Conservation (phyloP, 1,140 invertebrate genomes). For the Camponotus floridanus region DNA sequence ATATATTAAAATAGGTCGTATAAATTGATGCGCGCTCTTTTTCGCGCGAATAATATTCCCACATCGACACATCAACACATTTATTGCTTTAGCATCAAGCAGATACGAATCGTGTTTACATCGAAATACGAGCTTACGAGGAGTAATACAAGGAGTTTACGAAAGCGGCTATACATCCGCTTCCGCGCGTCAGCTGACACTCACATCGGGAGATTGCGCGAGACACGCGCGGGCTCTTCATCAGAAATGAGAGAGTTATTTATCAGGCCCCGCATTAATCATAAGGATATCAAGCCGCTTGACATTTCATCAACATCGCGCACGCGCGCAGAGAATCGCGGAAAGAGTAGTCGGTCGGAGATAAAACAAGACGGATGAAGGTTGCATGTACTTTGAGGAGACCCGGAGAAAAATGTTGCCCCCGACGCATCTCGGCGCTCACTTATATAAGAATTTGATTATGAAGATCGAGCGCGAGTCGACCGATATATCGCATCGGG, state of each 20-base stretch:
- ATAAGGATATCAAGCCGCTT: conserved; percentile 46
- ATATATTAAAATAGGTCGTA: background rate
- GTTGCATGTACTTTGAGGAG: conserved; percentile 52
- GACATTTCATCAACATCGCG: conserved; percentile 52
- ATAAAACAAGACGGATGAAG: conserved; percentile 62
- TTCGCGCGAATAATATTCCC: conserved; percentile 7
- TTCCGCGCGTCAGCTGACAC: background rate
- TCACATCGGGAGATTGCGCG: background rate
- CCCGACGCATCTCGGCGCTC: conserved; percentile 37
- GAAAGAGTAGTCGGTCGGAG: conserved; percentile 5
- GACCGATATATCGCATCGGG: conserved; percentile 44
- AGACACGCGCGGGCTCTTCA: conserved; percentile 10
- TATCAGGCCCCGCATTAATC: conserved; percentile 51
- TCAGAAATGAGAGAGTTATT: conserved; percentile 50
- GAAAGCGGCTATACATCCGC: background rate
- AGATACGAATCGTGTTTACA: no score
- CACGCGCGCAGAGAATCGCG: conserved; percentile 33
- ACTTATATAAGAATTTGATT: conserved; percentile 59
- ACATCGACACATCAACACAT: no score
- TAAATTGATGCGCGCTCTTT: conserved; percentile 31
- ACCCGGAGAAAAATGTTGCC: conserved; percentile 46
- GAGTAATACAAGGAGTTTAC: no score
- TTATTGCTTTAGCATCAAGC: conserved; percentile 8
- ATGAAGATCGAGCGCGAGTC: conserved; percentile 59
- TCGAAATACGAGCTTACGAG: no score